Conservation (phyloP, 2,888 invertebrate species). For the Gymnocheta viridis region DNA sequence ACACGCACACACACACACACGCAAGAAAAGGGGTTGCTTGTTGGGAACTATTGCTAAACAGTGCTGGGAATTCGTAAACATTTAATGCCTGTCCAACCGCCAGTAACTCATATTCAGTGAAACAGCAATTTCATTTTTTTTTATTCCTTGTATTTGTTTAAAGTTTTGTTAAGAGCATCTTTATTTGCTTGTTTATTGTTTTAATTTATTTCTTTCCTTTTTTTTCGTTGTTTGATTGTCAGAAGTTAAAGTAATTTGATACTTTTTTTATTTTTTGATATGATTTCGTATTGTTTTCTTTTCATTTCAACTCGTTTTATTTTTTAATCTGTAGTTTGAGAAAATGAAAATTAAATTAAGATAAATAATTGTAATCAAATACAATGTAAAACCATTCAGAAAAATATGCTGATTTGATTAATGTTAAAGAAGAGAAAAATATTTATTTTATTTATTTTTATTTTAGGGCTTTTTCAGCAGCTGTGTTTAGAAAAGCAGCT, state of each 20-base stretch:
- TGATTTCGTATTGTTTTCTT: slow-evolving; percentile 36
- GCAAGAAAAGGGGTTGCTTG: slow-evolving; percentile 17
- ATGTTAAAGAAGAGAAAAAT: background rate
- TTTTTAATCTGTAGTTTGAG: slow-evolving; percentile 1
- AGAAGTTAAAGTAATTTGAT: slow-evolving; percentile 58
- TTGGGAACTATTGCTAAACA: background rate
- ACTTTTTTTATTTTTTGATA: slow-evolving; percentile 34
- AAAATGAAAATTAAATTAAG: slow-evolving; percentile 46
- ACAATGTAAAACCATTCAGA: slow-evolving; percentile 28
- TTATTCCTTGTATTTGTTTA: slow-evolving; percentile 46
- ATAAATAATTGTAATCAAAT: slow-evolving; percentile 44
- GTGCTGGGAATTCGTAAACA: slow-evolving; percentile 15
- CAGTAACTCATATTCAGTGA: slow-evolving; percentile 33
- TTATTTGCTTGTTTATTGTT: slow-evolving; percentile 58
- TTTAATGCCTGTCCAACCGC: slow-evolving; percentile 5
- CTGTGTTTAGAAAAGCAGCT: background rate
- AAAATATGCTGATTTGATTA: slow-evolving; percentile 54
- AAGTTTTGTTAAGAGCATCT: slow-evolving; percentile 52
- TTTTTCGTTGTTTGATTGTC: background rate
- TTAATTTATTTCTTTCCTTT: slow-evolving; percentile 38
- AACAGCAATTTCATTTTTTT: slow-evolving; percentile 6
- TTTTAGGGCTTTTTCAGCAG: slow-evolving; percentile 27
- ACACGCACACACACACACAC: background rate
- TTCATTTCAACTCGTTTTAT: background rate
- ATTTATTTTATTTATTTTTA: background rate